phyloP scores from a whole-genome alignment of 2,797 vertebrate species.

The Thunnus albacares region DNA sequence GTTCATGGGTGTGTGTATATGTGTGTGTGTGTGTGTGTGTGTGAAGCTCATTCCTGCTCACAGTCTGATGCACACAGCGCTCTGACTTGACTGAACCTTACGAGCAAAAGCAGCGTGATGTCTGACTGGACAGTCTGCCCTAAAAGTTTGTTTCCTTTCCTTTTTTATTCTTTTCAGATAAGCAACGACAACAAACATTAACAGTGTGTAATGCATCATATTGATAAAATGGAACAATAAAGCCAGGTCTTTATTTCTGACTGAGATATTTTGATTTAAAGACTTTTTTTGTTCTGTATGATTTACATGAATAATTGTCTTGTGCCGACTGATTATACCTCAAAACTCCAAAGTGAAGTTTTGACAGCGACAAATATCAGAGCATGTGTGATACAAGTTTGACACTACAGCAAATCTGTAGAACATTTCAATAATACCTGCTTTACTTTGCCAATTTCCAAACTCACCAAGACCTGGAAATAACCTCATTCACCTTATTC shows the following conservation, averaged over 20 bases:
- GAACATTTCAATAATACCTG: not conserved
- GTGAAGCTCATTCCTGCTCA: slow-evolving; percentile 23
- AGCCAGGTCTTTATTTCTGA: not conserved
- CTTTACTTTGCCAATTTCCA: not conserved
- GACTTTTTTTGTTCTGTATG: not conserved
- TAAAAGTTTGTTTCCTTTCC: not conserved
- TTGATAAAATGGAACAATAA: not conserved
- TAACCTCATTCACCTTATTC: not conserved
- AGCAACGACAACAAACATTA: not conserved
- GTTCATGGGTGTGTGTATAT: slow-evolving; percentile 5
- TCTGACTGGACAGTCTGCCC: not conserved
- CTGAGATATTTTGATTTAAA: not conserved
- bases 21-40: slow-evolving; percentile 7
- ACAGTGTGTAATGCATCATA: not conserved
- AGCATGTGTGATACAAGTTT: not conserved
- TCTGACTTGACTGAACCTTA: slow-evolving; percentile 7
- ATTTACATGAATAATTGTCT: not conserved
- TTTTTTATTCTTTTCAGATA: not conserved
- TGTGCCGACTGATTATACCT: not conserved
- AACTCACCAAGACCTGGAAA: not conserved
- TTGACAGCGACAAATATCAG: not conserved
- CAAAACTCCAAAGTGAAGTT: not conserved
- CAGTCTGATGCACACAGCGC: slow-evolving; percentile 37
- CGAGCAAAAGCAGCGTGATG: not conserved
- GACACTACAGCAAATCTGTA: not conserved